Evolutionary conservation across 2,888 invertebrate species (phyloP).

Genomic region (Trissolcus brochymenae): DNA sequence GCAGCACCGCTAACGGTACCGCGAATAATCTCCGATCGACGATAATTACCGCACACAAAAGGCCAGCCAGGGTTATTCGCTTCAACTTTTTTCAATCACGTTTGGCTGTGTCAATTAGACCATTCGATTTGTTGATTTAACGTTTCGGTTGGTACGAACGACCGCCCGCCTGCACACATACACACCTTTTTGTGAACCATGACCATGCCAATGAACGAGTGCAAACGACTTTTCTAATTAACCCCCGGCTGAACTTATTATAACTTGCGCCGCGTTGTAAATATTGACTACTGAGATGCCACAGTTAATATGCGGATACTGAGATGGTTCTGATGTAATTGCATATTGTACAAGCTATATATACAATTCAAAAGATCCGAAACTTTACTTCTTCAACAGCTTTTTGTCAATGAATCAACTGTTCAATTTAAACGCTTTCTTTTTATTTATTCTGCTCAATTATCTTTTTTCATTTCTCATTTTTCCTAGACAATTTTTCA

Average conservation of each 20-base stretch:
- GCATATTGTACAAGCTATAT: background rate
- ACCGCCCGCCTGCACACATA: no score
- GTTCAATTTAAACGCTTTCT: no score
- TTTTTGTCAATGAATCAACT: no score
- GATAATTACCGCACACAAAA: slow-evolving; percentile 20
- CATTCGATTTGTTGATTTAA: background rate
- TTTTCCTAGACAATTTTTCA: no score
- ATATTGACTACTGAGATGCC: background rate
- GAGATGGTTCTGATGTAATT: background rate
- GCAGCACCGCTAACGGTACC: slow-evolving; percentile 43
- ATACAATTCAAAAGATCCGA: background rate
- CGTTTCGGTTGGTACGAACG: background rate
- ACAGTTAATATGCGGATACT: background rate
- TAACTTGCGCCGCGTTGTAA: background rate
- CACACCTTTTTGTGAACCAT: slow-evolving; percentile 18
- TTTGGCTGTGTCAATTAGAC: slow-evolving; percentile 8
- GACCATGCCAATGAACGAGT: slow-evolving; percentile 8
- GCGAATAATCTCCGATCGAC: slow-evolving; percentile 28
- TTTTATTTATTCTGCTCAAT: no score
- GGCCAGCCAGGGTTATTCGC: background rate
- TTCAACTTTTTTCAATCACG: background rate
- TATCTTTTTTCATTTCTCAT: no score
- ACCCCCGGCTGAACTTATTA: background rate
- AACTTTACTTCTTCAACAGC: no score
- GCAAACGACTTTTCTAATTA: slow-evolving; percentile 10